phyloP scores from a whole-genome alignment of 2,888 invertebrate genomes.

The Imbricaverruca yamaguchii region DNA sequence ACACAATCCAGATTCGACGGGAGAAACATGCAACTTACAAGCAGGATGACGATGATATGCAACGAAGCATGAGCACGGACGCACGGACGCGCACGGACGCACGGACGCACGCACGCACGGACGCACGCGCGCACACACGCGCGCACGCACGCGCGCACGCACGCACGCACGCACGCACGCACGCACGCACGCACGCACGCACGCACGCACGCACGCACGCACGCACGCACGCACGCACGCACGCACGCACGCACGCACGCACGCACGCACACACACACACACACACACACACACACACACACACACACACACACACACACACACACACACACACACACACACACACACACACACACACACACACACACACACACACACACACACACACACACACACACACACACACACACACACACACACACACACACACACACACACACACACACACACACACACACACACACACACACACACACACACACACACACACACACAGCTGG shows the following conservation, averaged over 20 bases:
- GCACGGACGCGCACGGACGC: background rate
- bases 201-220: background rate
- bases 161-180: background rate
- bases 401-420: no score
- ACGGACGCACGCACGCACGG: background rate
- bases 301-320: no score
- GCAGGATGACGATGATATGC: background rate
- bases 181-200: background rate
- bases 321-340: no score
- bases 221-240: constrained; percentile 25
- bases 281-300: background rate
- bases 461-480: background rate
- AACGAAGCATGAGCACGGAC: background rate
- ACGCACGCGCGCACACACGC: constrained; percentile 16
- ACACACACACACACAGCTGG: background rate
- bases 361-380: background rate
- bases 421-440: no score
- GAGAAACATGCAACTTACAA: background rate
- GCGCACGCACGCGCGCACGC: background rate
- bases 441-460: background rate
- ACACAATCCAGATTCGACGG: background rate
- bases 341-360: no score
- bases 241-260: constrained; percentile 21
- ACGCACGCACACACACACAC: background rate
- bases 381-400: no score